Evolutionary conservation across 2,113 vertebrate genomes (phyloP).

Genomic region (Ochotona princeps): DNA sequence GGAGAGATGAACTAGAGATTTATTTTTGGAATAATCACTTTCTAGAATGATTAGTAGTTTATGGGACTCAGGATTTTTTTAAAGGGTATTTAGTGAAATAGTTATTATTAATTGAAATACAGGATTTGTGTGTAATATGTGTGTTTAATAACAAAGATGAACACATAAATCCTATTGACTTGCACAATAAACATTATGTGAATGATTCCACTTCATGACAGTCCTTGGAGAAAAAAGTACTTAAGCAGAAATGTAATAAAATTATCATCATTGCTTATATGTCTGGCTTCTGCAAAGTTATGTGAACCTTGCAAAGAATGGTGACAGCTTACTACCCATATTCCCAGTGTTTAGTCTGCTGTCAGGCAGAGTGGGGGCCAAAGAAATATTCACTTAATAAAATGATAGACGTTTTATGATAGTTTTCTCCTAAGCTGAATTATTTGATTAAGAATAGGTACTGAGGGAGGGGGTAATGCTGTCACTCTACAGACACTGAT

Average conservation of each 20-base stretch:
- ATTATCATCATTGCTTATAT: background rate
- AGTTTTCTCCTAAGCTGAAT: background rate
- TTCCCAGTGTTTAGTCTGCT: background rate
- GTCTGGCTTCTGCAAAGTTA: background rate
- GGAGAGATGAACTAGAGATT: background rate
- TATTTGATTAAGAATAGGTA: background rate
- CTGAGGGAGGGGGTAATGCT: no score
- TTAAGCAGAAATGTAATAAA: background rate
- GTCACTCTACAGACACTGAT: no score
- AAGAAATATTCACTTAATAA: slow-evolving; percentile 18
- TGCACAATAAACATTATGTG: slow-evolving; percentile 4
- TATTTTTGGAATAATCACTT: background rate
- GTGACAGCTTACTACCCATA: background rate
- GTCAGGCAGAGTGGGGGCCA: background rate
- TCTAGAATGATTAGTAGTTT: background rate
- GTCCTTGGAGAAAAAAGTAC: slow-evolving; percentile 17
- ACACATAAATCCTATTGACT: background rate
- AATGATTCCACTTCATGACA: background rate
- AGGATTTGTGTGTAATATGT: background rate
- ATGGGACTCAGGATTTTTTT: background rate
- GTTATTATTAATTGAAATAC: slow-evolving; percentile 56
- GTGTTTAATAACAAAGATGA: slow-evolving; percentile 3
- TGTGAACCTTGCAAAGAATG: slow-evolving; percentile 10
- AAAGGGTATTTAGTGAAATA: slow-evolving; percentile 21
- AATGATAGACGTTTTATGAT: background rate